phyloP scores from a whole-genome alignment of 2,113 vertebrate species.

The Aspiorhynchus laticeps region DNA sequence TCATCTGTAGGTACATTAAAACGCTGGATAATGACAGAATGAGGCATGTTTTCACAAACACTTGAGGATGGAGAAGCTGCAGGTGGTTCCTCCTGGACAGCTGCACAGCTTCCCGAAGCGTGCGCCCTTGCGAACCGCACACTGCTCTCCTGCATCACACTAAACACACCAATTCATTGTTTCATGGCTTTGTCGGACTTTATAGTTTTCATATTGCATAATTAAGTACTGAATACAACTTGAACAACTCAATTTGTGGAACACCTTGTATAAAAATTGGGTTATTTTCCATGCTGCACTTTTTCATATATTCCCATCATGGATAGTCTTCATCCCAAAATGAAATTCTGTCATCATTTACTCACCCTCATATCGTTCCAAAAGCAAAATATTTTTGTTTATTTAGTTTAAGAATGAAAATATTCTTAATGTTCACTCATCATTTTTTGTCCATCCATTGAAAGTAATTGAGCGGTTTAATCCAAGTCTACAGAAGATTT shows the following conservation, averaged over 20 bases:
- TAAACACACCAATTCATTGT: slow-evolving; percentile 48
- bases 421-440: background rate
- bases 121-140: slow-evolving; percentile 77
- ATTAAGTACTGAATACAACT: background rate
- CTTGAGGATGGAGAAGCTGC: slow-evolving; percentile 76
- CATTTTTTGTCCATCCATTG: background rate
- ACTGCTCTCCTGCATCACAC: slow-evolving; percentile 76
- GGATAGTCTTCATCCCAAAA: too few species aligned
- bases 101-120: slow-evolving; percentile 79
- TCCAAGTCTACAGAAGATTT: background rate
- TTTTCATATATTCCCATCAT: too few species aligned
- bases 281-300: too few species aligned
- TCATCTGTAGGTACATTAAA: too few species aligned
- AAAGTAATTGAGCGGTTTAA: background rate
- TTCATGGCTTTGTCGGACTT: background rate
- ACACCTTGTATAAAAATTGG: background rate
- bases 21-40: background rate
- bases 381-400: too few species aligned
- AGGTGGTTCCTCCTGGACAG: slow-evolving; percentile 75
- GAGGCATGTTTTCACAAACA: slow-evolving; percentile 58
- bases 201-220: background rate
- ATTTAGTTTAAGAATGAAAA: background rate
- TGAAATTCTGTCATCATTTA: too few species aligned
- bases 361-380: too few species aligned
- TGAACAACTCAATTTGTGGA: background rate